phyloP scores from a whole-genome alignment of 2,888 invertebrate species.

The Carcina quercana region DNA sequence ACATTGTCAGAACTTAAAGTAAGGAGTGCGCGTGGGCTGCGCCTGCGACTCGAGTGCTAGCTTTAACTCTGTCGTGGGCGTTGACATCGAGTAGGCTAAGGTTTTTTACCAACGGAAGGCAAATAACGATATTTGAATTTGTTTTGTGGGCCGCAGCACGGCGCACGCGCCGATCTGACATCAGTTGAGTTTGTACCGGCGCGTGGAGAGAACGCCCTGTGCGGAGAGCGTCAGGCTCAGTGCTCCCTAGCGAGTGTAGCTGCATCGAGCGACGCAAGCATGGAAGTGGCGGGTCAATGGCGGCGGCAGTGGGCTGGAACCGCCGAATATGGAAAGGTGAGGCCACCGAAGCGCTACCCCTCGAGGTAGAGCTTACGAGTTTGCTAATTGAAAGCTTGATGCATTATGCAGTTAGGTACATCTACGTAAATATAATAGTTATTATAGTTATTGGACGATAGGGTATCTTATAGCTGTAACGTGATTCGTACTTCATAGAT shows the following conservation, averaged over 20 bases:
- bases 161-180: slow-evolving; percentile 25
- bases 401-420: no score
- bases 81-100: slow-evolving; percentile 57
- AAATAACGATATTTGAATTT: slow-evolving; percentile 59
- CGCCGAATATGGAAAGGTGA: slow-evolving; percentile 69
- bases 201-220: slow-evolving; percentile 45
- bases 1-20: slow-evolving; percentile 2
- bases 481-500: no score
- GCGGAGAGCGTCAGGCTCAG: slow-evolving; percentile 33
- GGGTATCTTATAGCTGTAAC: no score
- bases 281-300: slow-evolving; percentile 71
- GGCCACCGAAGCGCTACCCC: slow-evolving; percentile 18
- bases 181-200: slow-evolving; percentile 55
- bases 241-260: slow-evolving; percentile 64
- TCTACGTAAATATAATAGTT: background rate
- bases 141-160: slow-evolving; percentile 41
- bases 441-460: no score
- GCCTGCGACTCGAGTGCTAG: slow-evolving; percentile 42
- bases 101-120: slow-evolving; percentile 60
- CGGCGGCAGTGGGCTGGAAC: slow-evolving; percentile 67
- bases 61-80: slow-evolving; percentile 51
- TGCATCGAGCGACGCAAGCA: slow-evolving; percentile 56
- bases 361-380: slow-evolving; percentile 5
- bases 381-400: slow-evolving; percentile 1
- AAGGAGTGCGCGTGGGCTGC: slow-evolving; percentile 46